Evolutionary conservation across 2,888 invertebrate species (phyloP), one percentile per base, ranked within the genome.

Genomic region (Scelioninae gen. 1): DNA sequence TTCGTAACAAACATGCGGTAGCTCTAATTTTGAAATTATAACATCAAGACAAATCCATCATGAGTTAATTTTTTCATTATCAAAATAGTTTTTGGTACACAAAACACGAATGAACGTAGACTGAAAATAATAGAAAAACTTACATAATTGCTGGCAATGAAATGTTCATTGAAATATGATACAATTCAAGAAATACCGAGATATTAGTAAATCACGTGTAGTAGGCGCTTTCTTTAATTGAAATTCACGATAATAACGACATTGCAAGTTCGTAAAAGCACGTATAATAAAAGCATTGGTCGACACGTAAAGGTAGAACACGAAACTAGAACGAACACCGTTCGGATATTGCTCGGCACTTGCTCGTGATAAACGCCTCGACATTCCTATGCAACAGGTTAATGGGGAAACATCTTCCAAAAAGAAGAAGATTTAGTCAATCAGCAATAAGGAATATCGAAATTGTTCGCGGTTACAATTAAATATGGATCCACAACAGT

Each of bases 401-500:
- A n/a, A n/a, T n/a, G n/a, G n/a, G n/a, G n/a, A n/a, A n/a, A n/a
- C n/a, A n/a, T n/a, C n/a, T n/a, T n/a, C n/a, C n/a, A n/a, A n/a
- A n/a, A n/a, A n/a, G n/a, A n/a, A n/a, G n/a, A n/a, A n/a, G n/a
- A n/a, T n/a, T n/a, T n/a, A n/a, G n/a, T n/a, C n/a, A n/a, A n/a
- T n/a, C n/a, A n/a, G n/a, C n/a, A n/a, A n/a, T n/a, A n/a, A n/a
- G n/a, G n/a, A n/a, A n/a, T n/a, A n/a, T n/a, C n/a, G n/a, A n/a
- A n/a, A n/a, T n/a, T n/a, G n/a, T n/a, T n/a, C n/a, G n/a, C n/a
- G n/a, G n/a, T n/a, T n/a, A n/a, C 62, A 62, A 83, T 71, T 74
- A 68, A 65, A 68, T 74, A 91, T 91, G 91, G 91, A 91, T 82
- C 87, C 88, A 81, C 89, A 88, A 86, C 87, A 88, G 83, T 86